These are phyloP conservation scores for Tragelaphus scriptus DNA, from an alignment of 2,113 vertebrate species.

Conservation along the genomic window DNA sequence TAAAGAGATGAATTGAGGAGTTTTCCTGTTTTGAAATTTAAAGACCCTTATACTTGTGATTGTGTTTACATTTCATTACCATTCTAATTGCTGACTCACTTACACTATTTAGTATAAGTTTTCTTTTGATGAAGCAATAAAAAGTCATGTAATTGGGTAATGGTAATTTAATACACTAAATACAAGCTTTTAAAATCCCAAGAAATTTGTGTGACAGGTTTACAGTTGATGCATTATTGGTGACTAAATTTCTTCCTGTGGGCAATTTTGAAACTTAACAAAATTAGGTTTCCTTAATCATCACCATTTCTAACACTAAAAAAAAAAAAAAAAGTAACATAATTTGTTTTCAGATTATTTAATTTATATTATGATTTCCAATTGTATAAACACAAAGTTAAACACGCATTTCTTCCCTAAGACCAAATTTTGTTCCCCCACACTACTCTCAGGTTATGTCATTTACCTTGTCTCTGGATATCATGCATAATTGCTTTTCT, in stretches of 20 bases:
- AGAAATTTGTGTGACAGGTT: slow-evolving; percentile 71
- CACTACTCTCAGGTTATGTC: not conserved
- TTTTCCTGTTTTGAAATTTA: not conserved
- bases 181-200: slow-evolving; percentile 64
- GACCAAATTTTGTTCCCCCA: not conserved
- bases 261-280: slow-evolving; percentile 37
- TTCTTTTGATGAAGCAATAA: slow-evolving; percentile 68
- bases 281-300: slow-evolving; percentile 13
- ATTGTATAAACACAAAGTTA: not conserved
- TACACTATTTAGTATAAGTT: slow-evolving; percentile 55
- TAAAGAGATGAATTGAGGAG: not conserved
- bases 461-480: not conserved
- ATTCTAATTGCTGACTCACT: not conserved
- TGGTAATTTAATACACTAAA: slow-evolving; percentile 68
- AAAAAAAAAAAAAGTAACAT: slow-evolving; percentile 38
- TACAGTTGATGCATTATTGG: slow-evolving; percentile 68
- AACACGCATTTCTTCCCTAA: not conserved
- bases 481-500: not conserved
- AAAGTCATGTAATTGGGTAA: slow-evolving; percentile 69
- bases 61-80: slow-evolving; percentile 20
- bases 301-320: not conserved
- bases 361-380: not conserved
- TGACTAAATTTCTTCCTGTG: slow-evolving; percentile 31
- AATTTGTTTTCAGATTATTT: slow-evolving; percentile 30
- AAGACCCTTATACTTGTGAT: not conserved